Conservation (phyloP, 1,140 invertebrate genomes). For the Leptinotarsa lineolata region DNA sequence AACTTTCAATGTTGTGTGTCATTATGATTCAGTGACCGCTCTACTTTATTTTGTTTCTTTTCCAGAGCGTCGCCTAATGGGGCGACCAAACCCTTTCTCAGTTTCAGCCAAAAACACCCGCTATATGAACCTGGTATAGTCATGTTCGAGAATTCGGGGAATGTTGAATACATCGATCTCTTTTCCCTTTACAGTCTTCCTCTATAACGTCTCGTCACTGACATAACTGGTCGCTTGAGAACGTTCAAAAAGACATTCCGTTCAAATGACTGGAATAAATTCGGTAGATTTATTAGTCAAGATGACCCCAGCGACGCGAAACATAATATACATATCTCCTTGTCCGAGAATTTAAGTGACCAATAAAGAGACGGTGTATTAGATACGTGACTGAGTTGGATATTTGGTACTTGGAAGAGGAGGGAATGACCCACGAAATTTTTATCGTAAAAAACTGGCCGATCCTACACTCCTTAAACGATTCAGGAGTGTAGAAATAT, state of each 20-base stretch:
- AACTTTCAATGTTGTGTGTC: too few species aligned
- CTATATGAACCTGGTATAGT: not conserved
- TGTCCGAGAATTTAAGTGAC: not conserved
- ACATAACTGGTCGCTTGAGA: not conserved
- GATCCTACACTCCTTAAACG: too few species aligned
- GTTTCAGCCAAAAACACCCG: not conserved
- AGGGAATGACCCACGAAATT: not conserved
- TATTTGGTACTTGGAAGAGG: not conserved
- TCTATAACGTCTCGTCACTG: not conserved
- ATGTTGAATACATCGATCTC: not conserved
- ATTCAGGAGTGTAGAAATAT: too few species aligned
- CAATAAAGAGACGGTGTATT: not conserved
- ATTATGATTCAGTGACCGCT: too few species aligned
- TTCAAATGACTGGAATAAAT: constrained; percentile 16
- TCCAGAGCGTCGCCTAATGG: too few species aligned
- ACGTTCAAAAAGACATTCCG: not conserved
- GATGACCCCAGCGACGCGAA: constrained; percentile 8
- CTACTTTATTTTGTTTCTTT: too few species aligned
- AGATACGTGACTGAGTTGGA: not conserved
- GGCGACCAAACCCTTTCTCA: not conserved
- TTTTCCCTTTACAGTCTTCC: not conserved
- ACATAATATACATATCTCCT: not conserved
- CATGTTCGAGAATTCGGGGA: not conserved
- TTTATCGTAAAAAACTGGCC: too few species aligned
- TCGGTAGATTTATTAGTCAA: constrained; percentile 10